A percentile compares a stretch with the other conserved stretches of the same genome.
These are phyloP conservation scores for Muntiacus muntjak DNA, from an alignment of 2,113 vertebrate species.

Conservation along the genomic window DNA sequence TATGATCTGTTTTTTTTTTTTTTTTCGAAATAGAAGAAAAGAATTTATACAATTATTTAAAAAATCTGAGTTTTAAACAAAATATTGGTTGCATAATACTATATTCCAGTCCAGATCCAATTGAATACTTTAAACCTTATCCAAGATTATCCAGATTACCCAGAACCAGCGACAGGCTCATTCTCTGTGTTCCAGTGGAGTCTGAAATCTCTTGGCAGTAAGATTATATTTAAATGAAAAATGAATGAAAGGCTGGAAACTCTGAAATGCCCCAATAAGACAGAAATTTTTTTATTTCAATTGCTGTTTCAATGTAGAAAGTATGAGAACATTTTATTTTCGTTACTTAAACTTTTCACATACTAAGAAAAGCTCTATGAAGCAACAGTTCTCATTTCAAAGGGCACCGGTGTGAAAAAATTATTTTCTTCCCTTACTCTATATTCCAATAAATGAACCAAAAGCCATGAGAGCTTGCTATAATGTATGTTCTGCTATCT, in stretches of 20 bases:
- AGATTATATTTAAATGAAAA: not conserved
- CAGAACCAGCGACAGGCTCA: not conserved
- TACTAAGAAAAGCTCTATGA: slow-evolving; percentile 37
- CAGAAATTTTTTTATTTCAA: slow-evolving; percentile 64
- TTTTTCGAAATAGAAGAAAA: not conserved
- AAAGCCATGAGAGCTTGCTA: not conserved
- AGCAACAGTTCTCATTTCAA: slow-evolving; percentile 46
- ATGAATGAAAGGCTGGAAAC: slow-evolving; percentile 39
- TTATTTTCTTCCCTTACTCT: slow-evolving; percentile 36
- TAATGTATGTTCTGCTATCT: not conserved
- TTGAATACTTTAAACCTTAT: not conserved
- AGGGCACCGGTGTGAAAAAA: not conserved
- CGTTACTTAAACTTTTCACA: slow-evolving; percentile 62
- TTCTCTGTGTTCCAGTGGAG: not conserved
- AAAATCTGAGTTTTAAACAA: slow-evolving; percentile 16
- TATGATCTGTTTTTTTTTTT: not conserved
- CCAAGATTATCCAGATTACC: slow-evolving; percentile 1
- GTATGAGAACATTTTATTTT: slow-evolving; percentile 48
- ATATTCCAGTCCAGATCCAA: slow-evolving; percentile 9
- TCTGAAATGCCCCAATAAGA: slow-evolving; percentile 35
- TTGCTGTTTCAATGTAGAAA: slow-evolving; percentile 62
- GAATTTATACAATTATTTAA: not conserved
- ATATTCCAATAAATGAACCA: not conserved
- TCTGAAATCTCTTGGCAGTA: slow-evolving; percentile 52
- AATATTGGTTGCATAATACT: slow-evolving; percentile 8